Conservation (phyloP, 2,888 invertebrate genomes). For the Abrostola triplasia region DNA sequence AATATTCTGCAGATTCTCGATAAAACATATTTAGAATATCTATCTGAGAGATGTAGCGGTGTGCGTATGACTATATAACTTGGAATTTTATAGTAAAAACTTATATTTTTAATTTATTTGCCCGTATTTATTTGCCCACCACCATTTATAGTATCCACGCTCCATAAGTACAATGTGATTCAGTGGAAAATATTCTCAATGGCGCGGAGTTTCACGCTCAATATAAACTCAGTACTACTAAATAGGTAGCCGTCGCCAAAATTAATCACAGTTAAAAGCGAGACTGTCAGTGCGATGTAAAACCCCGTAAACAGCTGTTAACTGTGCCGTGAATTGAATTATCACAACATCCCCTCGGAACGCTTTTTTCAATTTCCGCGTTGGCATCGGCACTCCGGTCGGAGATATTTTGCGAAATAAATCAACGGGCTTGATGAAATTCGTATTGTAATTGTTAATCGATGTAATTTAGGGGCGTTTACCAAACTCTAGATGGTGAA, state of each 20-base stretch:
- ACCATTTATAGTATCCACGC: conserved; percentile 12
- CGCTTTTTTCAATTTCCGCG: conserved; percentile 66
- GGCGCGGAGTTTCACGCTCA: conserved; percentile 37
- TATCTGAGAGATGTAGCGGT: background rate
- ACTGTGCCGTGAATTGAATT: conserved; percentile 63
- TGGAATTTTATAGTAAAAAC: background rate
- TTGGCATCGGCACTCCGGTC: conserved; percentile 33
- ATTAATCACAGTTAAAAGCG: conserved; percentile 52
- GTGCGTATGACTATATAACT: background rate
- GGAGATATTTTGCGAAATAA: conserved; percentile 41
- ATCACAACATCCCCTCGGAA: conserved; percentile 57
- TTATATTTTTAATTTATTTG: background rate
- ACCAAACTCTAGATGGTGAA: background rate
- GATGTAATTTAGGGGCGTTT: conserved; percentile 7
- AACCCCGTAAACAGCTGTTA: conserved; percentile 62
- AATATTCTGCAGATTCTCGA: conserved; percentile 19
- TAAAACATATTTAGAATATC: conserved; percentile 18
- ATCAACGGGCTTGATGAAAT: conserved; percentile 35
- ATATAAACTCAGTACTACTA: conserved; percentile 43
- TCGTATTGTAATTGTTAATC: conserved; percentile 29
- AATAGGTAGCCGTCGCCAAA: conserved; percentile 41
- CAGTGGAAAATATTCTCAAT: conserved; percentile 39
- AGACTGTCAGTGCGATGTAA: conserved; percentile 43
- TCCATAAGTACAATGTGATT: conserved; percentile 31
- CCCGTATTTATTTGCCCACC: conserved; percentile 24